Percentiles rank a stretch among this genome's conserved stretches.
Evolutionary conservation across 2,888 invertebrate species (phyloP).

Genomic region (Dasysyrphus tricinctus): DNA sequence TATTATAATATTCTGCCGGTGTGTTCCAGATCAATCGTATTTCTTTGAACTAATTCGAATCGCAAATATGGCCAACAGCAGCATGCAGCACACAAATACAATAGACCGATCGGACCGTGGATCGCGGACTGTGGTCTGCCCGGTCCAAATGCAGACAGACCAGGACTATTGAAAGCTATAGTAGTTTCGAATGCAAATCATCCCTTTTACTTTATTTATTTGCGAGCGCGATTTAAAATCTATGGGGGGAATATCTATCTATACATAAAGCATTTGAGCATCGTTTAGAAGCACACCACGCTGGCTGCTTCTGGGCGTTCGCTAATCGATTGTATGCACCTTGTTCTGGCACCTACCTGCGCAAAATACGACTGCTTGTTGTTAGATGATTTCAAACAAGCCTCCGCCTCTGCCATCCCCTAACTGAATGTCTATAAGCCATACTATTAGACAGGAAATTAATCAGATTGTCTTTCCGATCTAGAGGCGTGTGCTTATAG

Average conservation of each 20-base stretch:
- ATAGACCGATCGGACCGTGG: conserved; percentile 4
- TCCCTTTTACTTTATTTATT: conserved; percentile 49
- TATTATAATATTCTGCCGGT: conserved; percentile 53
- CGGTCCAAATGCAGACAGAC: not conserved
- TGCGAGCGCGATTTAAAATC: conserved; percentile 46
- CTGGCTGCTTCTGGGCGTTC: conserved; percentile 66
- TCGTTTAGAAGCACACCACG: conserved; percentile 25
- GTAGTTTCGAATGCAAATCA: conserved; percentile 55
- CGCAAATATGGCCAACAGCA: conserved; percentile 68
- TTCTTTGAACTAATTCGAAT: conserved; percentile 75
- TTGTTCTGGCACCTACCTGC: conserved; percentile 74
- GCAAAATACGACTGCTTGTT: conserved; percentile 32
- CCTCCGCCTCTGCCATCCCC: conserved; percentile 40
- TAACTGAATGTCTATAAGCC: conserved; percentile 2
- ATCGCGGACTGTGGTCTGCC: not conserved
- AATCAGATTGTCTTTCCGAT: conserved; percentile 74
- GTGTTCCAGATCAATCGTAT: conserved; percentile 72
- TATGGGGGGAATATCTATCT: conserved; percentile 1
- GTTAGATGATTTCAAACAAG: conserved; percentile 34
- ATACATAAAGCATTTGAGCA: conserved; percentile 47
- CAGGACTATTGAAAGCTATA: not conserved
- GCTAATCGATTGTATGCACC: conserved; percentile 75
- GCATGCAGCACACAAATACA: conserved; percentile 27
- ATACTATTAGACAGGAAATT: conserved; percentile 72
- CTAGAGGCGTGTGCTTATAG: conserved; percentile 61